Conservation (phyloP, 2,113 vertebrate genomes). For the Calyptommatus sinebrachiatus region DNA sequence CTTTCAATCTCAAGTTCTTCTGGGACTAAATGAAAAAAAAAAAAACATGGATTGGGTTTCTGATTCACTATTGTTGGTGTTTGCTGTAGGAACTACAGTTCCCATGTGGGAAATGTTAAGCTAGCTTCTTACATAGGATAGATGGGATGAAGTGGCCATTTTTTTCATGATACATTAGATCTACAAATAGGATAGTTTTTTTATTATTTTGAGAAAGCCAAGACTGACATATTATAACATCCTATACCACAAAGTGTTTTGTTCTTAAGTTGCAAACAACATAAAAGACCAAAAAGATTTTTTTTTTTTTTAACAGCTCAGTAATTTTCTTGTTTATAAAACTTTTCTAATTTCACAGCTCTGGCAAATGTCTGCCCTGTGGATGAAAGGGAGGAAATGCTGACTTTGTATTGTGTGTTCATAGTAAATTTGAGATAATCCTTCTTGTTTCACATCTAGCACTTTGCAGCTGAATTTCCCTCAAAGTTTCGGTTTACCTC, state of each 20-base stretch:
- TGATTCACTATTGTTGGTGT: too few relatives aligned
- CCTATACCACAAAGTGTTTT: neutral
- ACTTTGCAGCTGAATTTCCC: neutral
- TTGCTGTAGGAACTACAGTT: too few relatives aligned
- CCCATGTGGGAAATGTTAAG: too few relatives aligned
- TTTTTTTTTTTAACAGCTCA: neutral
- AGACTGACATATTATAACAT: constrained; percentile 11
- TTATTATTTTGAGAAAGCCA: neutral
- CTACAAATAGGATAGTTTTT: neutral
- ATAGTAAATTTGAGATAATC: constrained; percentile 6
- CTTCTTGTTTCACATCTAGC: constrained; percentile 9
- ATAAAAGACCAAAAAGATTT: neutral
- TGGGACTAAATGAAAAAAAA: too few relatives aligned
- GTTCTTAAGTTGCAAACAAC: rapidly evolving
- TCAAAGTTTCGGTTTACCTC: neutral
- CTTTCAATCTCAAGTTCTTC: too few relatives aligned
- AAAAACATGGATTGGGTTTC: too few relatives aligned
- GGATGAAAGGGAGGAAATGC: neutral
- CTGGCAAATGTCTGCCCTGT: neutral
- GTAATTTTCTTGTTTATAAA: neutral
- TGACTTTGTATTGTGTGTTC: constrained; percentile 8
- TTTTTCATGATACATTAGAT: neutral
- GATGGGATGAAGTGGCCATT: neutral
- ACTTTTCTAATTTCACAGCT: rapidly evolving
- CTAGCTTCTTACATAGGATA: neutral